Percentiles rank a stretch among this genome's conserved stretches.
Evolutionary conservation across 2,113 vertebrate genomes (phyloP).

Genomic region (Cichladusa arquata): DNA sequence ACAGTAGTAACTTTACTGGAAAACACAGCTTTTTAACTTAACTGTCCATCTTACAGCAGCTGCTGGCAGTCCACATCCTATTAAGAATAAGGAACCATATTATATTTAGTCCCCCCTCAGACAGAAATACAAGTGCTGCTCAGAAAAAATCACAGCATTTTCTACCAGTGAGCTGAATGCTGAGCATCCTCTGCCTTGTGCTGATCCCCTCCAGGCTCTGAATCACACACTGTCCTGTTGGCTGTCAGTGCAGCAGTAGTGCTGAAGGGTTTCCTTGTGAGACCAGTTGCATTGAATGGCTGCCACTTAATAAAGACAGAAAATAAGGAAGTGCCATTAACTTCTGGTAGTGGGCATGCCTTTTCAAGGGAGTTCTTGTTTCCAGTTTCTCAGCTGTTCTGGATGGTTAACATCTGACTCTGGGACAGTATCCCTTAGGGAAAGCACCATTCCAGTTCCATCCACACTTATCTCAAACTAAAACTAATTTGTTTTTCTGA

Average conservation of each 20-base stretch:
- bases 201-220: background rate
- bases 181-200: background rate
- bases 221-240: background rate
- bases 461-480: background rate
- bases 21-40: background rate
- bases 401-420: background rate
- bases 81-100: background rate
- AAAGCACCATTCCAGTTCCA: background rate
- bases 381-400: background rate
- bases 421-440: background rate
- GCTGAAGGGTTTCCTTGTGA: background rate
- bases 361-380: background rate
- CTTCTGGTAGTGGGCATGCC: background rate
- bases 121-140: background rate
- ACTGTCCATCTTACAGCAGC: background rate
- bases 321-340: background rate
- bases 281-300: background rate
- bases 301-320: background rate
- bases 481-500: background rate
- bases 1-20: background rate
- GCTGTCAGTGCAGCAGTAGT: background rate
- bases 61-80: background rate
- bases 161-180: background rate
- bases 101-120: background rate
- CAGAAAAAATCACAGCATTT: background rate